These are phyloP conservation scores for Philereme vetulata DNA, from an alignment of 2,888 invertebrate species.

Conservation along the genomic window DNA sequence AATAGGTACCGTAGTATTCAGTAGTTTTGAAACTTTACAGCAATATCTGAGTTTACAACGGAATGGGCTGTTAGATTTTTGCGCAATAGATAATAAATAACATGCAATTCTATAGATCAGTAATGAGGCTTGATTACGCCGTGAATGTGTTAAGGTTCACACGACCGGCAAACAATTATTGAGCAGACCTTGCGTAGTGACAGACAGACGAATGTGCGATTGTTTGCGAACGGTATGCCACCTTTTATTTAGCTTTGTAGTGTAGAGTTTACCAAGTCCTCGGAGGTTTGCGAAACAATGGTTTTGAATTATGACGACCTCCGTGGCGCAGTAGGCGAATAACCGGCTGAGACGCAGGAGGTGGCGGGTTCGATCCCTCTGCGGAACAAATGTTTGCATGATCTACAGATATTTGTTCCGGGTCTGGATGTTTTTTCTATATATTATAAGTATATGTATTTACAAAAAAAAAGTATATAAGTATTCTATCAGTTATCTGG, in stretches of 20 bases:
- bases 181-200: constrained; percentile 70
- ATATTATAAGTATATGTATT: too few species aligned
- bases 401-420: too few species aligned
- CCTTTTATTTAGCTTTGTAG: constrained; percentile 26
- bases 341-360: too few species aligned
- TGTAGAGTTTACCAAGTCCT: constrained; percentile 6
- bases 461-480: too few species aligned
- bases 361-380: too few species aligned
- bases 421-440: too few species aligned
- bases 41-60: constrained; percentile 28
- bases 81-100: constrained; percentile 50
- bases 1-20: too few species aligned
- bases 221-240: constrained; percentile 48
- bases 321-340: too few species aligned
- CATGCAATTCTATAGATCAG: constrained; percentile 57
- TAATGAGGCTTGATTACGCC: constrained; percentile 59
- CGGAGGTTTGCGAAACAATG: constrained; percentile 26
- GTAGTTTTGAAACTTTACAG: constrained; percentile 11
- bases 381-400: too few species aligned
- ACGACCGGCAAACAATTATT: constrained; percentile 62
- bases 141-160: constrained; percentile 68
- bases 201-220: constrained; percentile 74
- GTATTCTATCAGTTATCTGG: too few species aligned
- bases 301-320: background rate
- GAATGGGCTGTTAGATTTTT: constrained; percentile 39